phyloP scores from a whole-genome alignment of 2,797 vertebrate species.

The Pachyuromys duprasi region DNA sequence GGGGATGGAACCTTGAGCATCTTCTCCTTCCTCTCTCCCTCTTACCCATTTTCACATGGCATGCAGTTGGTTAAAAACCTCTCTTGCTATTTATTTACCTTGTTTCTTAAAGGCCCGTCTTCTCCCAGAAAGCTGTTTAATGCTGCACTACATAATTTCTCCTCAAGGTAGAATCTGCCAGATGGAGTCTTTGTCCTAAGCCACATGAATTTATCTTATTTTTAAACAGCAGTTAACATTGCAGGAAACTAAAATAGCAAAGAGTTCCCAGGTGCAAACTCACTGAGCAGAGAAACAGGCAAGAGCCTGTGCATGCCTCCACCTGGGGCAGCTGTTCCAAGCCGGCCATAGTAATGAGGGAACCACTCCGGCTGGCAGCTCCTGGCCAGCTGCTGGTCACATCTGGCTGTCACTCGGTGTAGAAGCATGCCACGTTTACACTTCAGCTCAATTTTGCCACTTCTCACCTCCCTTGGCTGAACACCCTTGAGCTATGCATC shows the following conservation, averaged over 20 bases:
- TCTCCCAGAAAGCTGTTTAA: constrained; percentile 53
- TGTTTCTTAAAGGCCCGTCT: background rate
- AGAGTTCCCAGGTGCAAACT: constrained; percentile 63
- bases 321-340: constrained; percentile 57
- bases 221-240: constrained; percentile 61
- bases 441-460: background rate
- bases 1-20: background rate
- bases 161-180: constrained; percentile 76
- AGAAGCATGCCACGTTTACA: background rate
- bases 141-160: constrained; percentile 65
- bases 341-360: background rate
- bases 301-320: background rate
- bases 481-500: background rate
- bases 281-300: background rate
- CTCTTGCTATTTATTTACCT: constrained; percentile 63
- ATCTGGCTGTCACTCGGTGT: background rate
- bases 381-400: constrained; percentile 26
- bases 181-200: constrained; percentile 71
- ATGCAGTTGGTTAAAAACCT: constrained; percentile 36
- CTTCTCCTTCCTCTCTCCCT: background rate
- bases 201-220: constrained; percentile 62
- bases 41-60: background rate
- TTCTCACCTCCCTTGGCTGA: background rate
- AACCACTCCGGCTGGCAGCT: background rate
- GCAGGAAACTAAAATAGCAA: constrained; percentile 49